phyloP scores from a whole-genome alignment of 2,797 vertebrate genomes.

The Sternarchorhynchus goeldii region DNA sequence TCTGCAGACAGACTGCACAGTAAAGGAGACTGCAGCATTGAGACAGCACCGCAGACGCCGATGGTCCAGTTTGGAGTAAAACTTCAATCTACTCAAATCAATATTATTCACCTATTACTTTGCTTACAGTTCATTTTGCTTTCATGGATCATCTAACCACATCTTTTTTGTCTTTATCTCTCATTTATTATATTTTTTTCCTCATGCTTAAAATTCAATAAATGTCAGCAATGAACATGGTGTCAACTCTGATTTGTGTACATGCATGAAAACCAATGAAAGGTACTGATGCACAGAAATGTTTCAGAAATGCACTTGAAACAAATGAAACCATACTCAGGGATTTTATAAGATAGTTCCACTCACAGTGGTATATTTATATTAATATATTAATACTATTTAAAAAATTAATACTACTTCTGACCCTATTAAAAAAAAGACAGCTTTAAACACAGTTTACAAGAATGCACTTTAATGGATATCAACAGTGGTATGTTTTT shows the following conservation, averaged over 20 bases:
- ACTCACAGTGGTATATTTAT: no score
- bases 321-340: no score
- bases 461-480: no score
- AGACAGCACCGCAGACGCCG: neutral
- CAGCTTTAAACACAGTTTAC: no score
- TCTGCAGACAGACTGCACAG: conserved; percentile 58
- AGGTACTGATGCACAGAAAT: neutral
- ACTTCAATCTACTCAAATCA: conserved; percentile 28
- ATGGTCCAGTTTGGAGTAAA: neutral
- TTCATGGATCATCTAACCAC: conserved; percentile 1
- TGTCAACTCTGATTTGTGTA: neutral
- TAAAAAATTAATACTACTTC: no score
- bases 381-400: no score
- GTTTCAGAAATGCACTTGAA: neutral
- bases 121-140: conserved; percentile 34
- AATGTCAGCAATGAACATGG: conserved; percentile 36
- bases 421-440: no score
- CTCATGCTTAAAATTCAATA: conserved; percentile 47
- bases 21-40: neutral
- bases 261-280: neutral
- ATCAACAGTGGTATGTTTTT: no score
- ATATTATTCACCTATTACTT: conserved; percentile 60
- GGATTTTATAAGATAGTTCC: no score
- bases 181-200: conserved; percentile 39
- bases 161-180: neutral